A percentile compares a stretch with the other conserved stretches of the same genome.
Evolutionary conservation across 2,888 invertebrate genomes (phyloP).

Genomic region (Mimumesa dahlbomi): DNA sequence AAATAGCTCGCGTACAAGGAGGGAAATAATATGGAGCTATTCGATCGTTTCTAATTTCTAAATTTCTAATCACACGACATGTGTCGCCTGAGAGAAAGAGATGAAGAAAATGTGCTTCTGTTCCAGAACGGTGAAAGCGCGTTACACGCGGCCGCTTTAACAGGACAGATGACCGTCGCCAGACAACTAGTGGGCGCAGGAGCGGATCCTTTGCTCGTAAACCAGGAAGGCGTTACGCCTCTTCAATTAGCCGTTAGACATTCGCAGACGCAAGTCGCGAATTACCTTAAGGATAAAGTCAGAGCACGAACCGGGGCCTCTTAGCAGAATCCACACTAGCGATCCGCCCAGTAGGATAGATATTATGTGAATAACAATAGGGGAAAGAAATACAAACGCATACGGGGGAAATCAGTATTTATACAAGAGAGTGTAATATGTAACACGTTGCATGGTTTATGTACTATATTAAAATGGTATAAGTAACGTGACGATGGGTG

Average conservation of each 20-base stretch:
- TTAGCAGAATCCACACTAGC: constrained; percentile 50
- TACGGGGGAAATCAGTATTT: constrained; percentile 42
- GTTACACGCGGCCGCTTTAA: constrained; percentile 94
- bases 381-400: constrained; percentile 6
- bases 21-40: too few species aligned
- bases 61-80: too few species aligned
- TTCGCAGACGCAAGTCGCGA: constrained; percentile 82
- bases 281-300: constrained; percentile 82
- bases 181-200: constrained; percentile 88
- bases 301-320: constrained; percentile 70
- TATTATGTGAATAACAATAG: constrained; percentile 3
- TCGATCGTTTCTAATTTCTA: neutral
- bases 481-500: constrained; percentile 5
- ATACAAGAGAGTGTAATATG: constrained; percentile 34
- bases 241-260: constrained; percentile 84
- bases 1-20: too few species aligned
- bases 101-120: too few species aligned
- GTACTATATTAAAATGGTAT: constrained; percentile 29
- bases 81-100: too few species aligned
- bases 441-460: constrained; percentile 20
- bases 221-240: constrained; percentile 87
- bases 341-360: constrained; percentile 15
- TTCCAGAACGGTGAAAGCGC: constrained; percentile 94
- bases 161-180: constrained; percentile 91
- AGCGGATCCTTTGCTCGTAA: constrained; percentile 85